Evolutionary conservation across 2,888 invertebrate species (phyloP).

Genomic region (Lamellibrachia columna): DNA sequence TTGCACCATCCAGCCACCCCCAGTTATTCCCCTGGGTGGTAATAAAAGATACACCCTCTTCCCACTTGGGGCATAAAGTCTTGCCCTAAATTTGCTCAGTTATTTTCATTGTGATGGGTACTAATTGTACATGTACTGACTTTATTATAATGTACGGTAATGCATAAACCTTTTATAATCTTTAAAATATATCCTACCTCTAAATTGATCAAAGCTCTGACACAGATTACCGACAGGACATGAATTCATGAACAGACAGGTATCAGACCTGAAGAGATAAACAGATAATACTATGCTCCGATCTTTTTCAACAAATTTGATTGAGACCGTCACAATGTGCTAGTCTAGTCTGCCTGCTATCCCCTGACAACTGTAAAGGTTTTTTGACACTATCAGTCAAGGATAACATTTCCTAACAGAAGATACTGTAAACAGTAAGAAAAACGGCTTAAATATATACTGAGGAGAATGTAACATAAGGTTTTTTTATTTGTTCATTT

Average conservation of each 20-base stretch:
- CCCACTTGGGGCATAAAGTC: too few species aligned
- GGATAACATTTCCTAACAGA: neutral
- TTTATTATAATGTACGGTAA: too few species aligned
- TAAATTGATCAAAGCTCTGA: too few species aligned
- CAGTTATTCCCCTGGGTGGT: too few species aligned
- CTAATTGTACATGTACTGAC: too few species aligned
- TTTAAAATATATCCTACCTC: too few species aligned
- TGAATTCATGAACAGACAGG: neutral
- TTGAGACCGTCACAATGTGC: neutral
- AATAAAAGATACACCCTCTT: too few species aligned
- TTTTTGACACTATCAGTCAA: neutral
- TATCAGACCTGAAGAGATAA: neutral
- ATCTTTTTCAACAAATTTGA: neutral
- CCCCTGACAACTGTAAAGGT: neutral
- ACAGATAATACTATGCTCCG: neutral
- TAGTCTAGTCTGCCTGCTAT: neutral
- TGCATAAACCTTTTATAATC: too few species aligned
- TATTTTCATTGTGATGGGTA: too few species aligned
- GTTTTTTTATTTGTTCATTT: neutral
- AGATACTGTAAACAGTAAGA: neutral
- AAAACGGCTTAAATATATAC: neutral
- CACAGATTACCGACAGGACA: too few species aligned
- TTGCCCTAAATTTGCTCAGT: too few species aligned
- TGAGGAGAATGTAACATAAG: neutral
- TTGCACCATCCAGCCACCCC: too few species aligned